phyloP scores from a whole-genome alignment of 2,888 invertebrate species.

The Hedya salicella region DNA sequence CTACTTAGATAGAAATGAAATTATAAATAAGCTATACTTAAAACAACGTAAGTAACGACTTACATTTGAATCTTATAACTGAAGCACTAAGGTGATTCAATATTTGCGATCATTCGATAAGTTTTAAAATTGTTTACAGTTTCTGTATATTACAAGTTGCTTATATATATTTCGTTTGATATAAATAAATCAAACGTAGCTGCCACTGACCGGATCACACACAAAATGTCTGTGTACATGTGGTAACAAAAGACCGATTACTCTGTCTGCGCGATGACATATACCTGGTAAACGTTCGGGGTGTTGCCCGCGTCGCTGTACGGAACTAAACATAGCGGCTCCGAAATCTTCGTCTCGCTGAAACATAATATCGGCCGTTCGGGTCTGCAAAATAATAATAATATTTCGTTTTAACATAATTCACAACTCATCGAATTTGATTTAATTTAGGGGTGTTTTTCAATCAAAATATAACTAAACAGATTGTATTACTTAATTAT shows the following conservation, averaged over 20 bases:
- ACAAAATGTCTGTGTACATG: neutral
- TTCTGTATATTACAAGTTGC: neutral
- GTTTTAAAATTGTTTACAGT: neutral
- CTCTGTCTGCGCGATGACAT: neutral
- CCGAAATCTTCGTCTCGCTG: slow-evolving; percentile 2
- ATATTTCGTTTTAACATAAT: too few relatives aligned
- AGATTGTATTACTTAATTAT: too few relatives aligned
- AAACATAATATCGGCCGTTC: slow-evolving; percentile 7
- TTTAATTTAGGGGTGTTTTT: too few relatives aligned
- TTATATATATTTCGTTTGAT: slow-evolving; percentile 3
- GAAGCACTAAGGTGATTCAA: neutral
- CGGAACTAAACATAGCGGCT: too few relatives aligned
- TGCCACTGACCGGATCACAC: slow-evolving; percentile 1
- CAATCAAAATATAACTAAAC: too few relatives aligned
- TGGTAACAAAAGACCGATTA: neutral
- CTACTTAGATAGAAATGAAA: slow-evolving; percentile 7
- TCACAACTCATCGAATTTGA: too few relatives aligned
- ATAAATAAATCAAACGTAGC: slow-evolving; percentile 5
- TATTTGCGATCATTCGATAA: neutral
- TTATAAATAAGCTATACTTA: slow-evolving; percentile 31
- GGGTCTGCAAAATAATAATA: neutral
- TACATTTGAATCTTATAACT: neutral
- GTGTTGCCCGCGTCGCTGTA: neutral
- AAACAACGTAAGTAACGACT: slow-evolving; percentile 2
- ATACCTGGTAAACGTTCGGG: neutral